Conservation (phyloP, 2,797 vertebrate species). For the Lateolabrax maculatus region DNA sequence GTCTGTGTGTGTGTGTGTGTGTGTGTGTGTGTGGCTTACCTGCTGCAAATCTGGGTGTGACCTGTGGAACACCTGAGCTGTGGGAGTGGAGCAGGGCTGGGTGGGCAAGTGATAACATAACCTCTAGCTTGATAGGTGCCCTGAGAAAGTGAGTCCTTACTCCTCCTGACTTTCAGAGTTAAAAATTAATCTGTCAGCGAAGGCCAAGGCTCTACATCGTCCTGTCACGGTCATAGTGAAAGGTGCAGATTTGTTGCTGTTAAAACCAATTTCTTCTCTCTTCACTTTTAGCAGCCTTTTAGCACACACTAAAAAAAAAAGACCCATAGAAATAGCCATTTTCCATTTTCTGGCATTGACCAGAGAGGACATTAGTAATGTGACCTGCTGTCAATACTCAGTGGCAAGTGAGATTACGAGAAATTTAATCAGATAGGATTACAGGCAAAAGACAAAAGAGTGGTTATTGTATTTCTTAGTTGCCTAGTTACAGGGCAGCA, state of each 20-base stretch:
- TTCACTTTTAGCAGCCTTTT: neutral
- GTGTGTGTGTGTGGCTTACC: slow-evolving; percentile 18
- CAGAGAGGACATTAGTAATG: slow-evolving; percentile 27
- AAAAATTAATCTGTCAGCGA: neutral
- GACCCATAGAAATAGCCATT: slow-evolving; percentile 18
- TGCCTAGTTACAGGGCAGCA: slow-evolving; percentile 72
- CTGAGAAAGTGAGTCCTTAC: neutral
- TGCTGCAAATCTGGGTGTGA: slow-evolving; percentile 77
- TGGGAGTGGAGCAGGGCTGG: slow-evolving; percentile 29
- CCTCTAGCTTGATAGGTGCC: slow-evolving; percentile 14
- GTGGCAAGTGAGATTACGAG: slow-evolving; percentile 48
- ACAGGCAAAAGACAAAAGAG: slow-evolving; percentile 17
- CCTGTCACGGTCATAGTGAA: neutral
- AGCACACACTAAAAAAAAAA: slow-evolving; percentile 4
- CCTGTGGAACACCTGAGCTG: slow-evolving; percentile 60
- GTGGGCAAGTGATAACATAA: slow-evolving; percentile 70
- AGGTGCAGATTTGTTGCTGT: neutral
- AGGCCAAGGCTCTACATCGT: neutral
- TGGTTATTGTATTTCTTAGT: slow-evolving; percentile 72
- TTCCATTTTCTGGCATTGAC: slow-evolving; percentile 33
- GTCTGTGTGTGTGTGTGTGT: neutral
- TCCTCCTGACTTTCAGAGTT: slow-evolving; percentile 3
- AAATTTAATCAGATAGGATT: slow-evolving; percentile 52
- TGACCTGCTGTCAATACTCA: slow-evolving; percentile 42
- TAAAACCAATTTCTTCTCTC: neutral